phyloP scores from a whole-genome alignment of 2,797 vertebrate species.

The Notolabrus celidotus region DNA sequence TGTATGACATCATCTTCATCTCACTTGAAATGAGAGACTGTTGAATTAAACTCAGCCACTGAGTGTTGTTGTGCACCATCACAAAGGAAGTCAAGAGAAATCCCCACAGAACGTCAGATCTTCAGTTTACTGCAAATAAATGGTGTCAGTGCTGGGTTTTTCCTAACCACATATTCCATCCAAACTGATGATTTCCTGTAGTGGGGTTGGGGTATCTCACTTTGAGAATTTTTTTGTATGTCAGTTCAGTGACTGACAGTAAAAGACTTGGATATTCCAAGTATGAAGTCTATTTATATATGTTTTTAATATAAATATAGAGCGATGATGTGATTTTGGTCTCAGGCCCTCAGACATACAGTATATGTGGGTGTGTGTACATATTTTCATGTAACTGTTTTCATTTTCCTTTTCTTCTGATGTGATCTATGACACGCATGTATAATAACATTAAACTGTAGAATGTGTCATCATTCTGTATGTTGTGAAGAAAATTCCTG shows the following conservation, averaged over 20 bases:
- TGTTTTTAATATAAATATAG: slow-evolving; percentile 11
- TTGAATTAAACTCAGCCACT: neutral
- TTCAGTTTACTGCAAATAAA: slow-evolving; percentile 57
- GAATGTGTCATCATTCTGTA: neutral
- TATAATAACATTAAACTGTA: neutral
- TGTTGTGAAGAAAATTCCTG: slow-evolving; percentile 31
- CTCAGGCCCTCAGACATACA: neutral
- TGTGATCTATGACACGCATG: too few species aligned
- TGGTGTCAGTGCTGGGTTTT: slow-evolving; percentile 51
- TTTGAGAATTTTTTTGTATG: slow-evolving; percentile 58
- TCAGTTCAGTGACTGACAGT: slow-evolving; percentile 29
- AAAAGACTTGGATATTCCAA: slow-evolving; percentile 39
- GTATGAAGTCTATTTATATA: slow-evolving; percentile 10
- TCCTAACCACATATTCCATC: slow-evolving; percentile 56
- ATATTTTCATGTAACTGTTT: neutral
- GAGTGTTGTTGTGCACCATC: neutral
- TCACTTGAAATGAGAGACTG: slow-evolving; percentile 22
- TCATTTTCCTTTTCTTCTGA: neutral
- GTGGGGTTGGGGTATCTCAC: slow-evolving; percentile 61
- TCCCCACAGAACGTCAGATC: slow-evolving; percentile 54
- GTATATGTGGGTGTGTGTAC: neutral
- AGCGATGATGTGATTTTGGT: neutral
- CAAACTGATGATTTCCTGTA: slow-evolving; percentile 37
- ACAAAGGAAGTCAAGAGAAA: slow-evolving; percentile 42
- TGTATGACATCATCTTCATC: slow-evolving; percentile 2